Evolutionary conservation across 2,797 vertebrate species (phyloP).

Genomic region (Coilia nasus): DNA sequence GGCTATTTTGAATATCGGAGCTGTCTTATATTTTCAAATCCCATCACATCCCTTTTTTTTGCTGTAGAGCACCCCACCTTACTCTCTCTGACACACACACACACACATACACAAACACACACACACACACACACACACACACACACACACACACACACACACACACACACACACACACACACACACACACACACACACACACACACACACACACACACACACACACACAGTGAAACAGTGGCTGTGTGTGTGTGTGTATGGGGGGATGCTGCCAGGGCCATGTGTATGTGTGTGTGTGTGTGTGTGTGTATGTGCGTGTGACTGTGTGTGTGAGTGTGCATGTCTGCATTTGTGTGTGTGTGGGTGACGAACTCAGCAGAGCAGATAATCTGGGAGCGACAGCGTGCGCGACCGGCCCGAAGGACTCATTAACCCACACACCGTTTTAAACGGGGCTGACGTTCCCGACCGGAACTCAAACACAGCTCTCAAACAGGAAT

Average conservation of each 20-base stretch:
- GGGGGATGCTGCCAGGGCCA: neutral
- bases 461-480: conserved; percentile 46
- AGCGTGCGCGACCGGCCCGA: conserved; percentile 45
- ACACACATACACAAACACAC: neutral
- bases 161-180: neutral
- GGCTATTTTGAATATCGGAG: neutral
- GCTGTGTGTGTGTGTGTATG: no score
- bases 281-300: neutral
- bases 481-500: conserved; percentile 42
- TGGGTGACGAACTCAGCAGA: conserved; percentile 52
- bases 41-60: neutral
- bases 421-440: conserved; percentile 56
- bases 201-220: neutral
- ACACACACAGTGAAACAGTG: no score
- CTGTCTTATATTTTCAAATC: neutral
- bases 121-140: neutral
- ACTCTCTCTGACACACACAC: neutral
- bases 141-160: neutral
- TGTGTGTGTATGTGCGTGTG: neutral
- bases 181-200: neutral
- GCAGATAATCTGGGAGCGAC: conserved; percentile 51
- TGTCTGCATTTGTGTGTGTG: conserved; percentile 22
- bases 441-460: conserved; percentile 51
- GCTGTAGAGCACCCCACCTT: neutral
- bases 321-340: neutral